Evolutionary conservation across 2,113 vertebrate species (phyloP), one percentile per base, ranked within the genome.

Genomic region (Heterotis niloticus): DNA sequence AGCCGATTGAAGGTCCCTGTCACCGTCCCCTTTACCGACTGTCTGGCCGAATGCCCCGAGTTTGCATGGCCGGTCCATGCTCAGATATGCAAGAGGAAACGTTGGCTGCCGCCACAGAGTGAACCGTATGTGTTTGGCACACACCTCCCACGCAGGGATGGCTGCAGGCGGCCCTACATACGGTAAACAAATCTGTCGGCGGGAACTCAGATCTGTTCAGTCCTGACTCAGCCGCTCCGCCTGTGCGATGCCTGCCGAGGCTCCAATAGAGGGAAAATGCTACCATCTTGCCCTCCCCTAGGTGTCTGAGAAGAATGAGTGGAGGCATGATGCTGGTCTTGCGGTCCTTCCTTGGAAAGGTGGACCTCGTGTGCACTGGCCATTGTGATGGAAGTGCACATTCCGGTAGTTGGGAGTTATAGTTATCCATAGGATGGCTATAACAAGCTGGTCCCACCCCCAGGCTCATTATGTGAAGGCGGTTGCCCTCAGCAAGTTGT

Each of bases 401-500:
- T 44, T 7, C 34, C 7, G 34, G 7, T n/a, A n/a, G n/a, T n/a
- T n/a, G n/a, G n/a, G n/a, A n/a, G n/a, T n/a, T n/a, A n/a, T n/a
- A n/a, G n/a, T n/a, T n/a, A n/a, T n/a, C n/a, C n/a, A n/a, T n/a
- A n/a, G n/a, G n/a, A n/a, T n/a, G n/a, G n/a, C n/a, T n/a, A n/a
- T n/a, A n/a, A n/a, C n/a, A n/a, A n/a, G n/a, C n/a, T n/a, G n/a
- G n/a, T n/a, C n/a, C n/a, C n/a, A n/a, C n/a, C 71, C 81, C 77
- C 83, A 97, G 96, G 95, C 94, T 69, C 95, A 95, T 91, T 93
- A 88, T 85, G 84, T 95, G 75, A 96, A 95, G 91, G 95, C 94
- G 68, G 90, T 91, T 59, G 93, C 94, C 60, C 91, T 98, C 81
- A 94, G 89, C 82, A 91, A 89, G 83, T n/a, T n/a, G n/a, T n/a